phyloP scores from a whole-genome alignment of 2,113 vertebrate genomes.

The Oncorhynchus clarkii region DNA sequence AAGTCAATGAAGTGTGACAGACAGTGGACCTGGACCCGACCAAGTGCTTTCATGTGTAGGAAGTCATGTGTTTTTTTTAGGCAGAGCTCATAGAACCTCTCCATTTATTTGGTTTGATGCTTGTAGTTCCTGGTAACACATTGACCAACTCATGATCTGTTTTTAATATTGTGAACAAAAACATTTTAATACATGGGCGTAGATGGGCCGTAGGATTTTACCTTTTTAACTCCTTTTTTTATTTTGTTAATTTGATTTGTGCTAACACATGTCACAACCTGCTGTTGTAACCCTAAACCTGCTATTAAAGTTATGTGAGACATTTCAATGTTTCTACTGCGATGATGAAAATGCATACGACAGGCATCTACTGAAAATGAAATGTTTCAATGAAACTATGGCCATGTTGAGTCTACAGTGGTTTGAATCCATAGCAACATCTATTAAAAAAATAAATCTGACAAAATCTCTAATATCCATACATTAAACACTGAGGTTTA shows the following conservation, averaged over 20 bases:
- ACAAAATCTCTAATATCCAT: conserved; percentile 53
- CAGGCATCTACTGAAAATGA: not conserved
- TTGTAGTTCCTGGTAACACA: not conserved
- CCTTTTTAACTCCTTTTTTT: not conserved
- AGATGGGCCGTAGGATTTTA: too few species aligned
- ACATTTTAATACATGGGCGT: too few species aligned
- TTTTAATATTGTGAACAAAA: too few species aligned
- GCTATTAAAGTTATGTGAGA: not conserved
- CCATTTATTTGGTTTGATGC: not conserved
- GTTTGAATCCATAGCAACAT: not conserved
- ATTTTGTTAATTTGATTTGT: not conserved
- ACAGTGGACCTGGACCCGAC: not conserved
- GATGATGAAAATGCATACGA: not conserved
- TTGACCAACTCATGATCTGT: not conserved
- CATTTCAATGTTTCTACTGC: not conserved
- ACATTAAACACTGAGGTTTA: conserved; percentile 36
- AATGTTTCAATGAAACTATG: not conserved
- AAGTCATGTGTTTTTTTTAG: not conserved
- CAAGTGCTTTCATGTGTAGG: not conserved
- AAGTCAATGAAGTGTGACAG: conserved; percentile 48
- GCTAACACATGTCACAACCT: not conserved
- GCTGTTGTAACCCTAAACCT: too few species aligned
- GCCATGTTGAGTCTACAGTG: not conserved
- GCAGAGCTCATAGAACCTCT: not conserved
- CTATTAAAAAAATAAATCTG: conserved; percentile 39